Evolutionary conservation across 2,888 invertebrate species (phyloP), one percentile per base, ranked within the genome.

Genomic region (Ypsolopha sequella): DNA sequence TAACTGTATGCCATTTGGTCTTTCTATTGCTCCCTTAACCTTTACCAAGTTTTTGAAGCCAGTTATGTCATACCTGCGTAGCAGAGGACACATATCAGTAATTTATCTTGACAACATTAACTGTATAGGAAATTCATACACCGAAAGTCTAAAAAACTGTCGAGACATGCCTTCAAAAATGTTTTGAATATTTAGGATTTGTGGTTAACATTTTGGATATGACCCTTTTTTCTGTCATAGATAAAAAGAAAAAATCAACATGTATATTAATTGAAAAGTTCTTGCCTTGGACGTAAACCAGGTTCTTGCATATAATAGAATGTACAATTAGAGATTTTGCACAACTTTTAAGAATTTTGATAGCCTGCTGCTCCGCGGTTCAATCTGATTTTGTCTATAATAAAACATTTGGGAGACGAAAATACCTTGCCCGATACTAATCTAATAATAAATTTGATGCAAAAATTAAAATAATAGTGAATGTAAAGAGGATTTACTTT

Each of bases 401-500:
- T 10, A 52, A 52, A 35, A 2, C 8, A 9, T 41, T 52, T 6
- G 52, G 41, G 52, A 41, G 2, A 14, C 6, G 48, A 47, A 48
- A 48, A 35, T 13, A 14, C 48, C 6, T 11, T 13, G 10, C 33
- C 41, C 10, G 1, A n/a, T 36, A n/a, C n/a, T 7, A 13, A 38
- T 41, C 13, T 10, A 44, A 50, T 44, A 24, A 44, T 43, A 11
- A 10, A 2, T 43, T n/a, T 43, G 43, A 43, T 8, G 13, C 13
- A 13, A 43, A 43, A n/a, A 13, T 43, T 1, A 35, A 53, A 41
- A 52, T 34, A n/a, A 39, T 52, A 8, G 35, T n/a, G 6, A 60
- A 53, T 51, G 45, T 34, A 33, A 11, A 56, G 14, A n/a, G n/a
- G n/a, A 58, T 64, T 51, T 64, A 53, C 50, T 24, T 24, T 24